Base-by-base conservation (phyloP, 2,113 vertebrate species). In the Bombycilla garrulus region DNA sequence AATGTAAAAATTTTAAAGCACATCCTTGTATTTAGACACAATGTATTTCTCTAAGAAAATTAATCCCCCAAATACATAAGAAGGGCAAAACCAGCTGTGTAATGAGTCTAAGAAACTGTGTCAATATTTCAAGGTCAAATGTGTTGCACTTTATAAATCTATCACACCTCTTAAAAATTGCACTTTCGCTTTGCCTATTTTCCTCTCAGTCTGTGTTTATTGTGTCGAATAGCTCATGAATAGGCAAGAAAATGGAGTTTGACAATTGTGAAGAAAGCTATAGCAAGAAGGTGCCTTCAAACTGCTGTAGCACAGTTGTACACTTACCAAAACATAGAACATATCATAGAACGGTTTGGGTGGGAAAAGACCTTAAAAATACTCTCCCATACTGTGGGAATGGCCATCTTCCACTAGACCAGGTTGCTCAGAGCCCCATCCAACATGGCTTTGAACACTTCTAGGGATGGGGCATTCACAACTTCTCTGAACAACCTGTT, bases 341-440 rank as follows among this genome's bases (percentile, higher is more conserved):
- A 38, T 15, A 53, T 14, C 8, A 9, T 6, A 47, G 61, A 60
- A 76, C 26, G 24, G 6, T 47, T 66, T 67, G 28, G 3, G 9
- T 61, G 40, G 17, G 15, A 58, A 58, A 25, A 62, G 21, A 48
- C 21, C 16, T 64, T 42, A 56, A 35, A 54, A 88, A 48, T 15
- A 62, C 54, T 8, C 21, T 1, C 9, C 19, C 21, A 17, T 48
- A 23, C 13, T 0, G 0, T 42, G 19, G 19, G 14, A 12, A 58
- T 6, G 36, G 22, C 12, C 33, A 51, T 2, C 12, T 65, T 28
- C 6, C 2, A 2, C 36, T 33, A 50, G 44, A 28, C 6, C 51
- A 58, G 6, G 10, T 23, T 33, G 18, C 36, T 65, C 77, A 81
- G 22, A 58, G 11, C 2, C 3, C 12, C 51, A 50, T 44, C 26